Evolutionary conservation across 2,113 vertebrate genomes (phyloP).

Genomic region (Emydura subglobosa): DNA sequence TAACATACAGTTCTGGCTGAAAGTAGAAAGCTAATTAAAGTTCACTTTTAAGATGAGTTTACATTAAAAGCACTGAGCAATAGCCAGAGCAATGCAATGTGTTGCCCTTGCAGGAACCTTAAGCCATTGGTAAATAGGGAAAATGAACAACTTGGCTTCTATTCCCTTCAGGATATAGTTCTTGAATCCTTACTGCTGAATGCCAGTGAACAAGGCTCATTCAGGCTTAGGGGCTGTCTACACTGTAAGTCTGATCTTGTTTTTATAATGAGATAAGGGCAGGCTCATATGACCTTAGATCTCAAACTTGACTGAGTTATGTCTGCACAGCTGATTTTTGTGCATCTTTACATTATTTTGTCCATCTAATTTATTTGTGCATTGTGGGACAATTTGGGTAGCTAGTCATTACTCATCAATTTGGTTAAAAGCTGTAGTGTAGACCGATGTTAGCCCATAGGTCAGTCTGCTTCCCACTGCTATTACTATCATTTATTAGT

Average conservation of each 20-base stretch:
- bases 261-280: not conserved
- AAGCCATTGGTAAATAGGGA: not conserved
- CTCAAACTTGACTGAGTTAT: not conserved
- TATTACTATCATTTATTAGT: not conserved
- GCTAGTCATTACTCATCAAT: not conserved
- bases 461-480: not conserved
- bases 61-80: not conserved
- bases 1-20: constrained; percentile 56
- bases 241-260: not conserved
- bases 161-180: not conserved
- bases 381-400: not conserved
- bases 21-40: constrained; percentile 59
- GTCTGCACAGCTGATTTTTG: not conserved
- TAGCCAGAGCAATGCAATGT: not conserved
- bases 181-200: not conserved
- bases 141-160: not conserved
- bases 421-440: not conserved
- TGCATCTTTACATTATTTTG: not conserved
- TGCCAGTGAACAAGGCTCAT: not conserved
- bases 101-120: not conserved
- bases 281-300: not conserved
- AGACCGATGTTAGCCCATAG: not conserved
- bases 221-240: not conserved
- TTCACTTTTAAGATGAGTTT: constrained; percentile 34
- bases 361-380: not conserved